A percentile compares a stretch with the other conserved stretches of the same genome.
Conservation (phyloP, 2,888 invertebrate species). For the Andrena flavipes region DNA sequence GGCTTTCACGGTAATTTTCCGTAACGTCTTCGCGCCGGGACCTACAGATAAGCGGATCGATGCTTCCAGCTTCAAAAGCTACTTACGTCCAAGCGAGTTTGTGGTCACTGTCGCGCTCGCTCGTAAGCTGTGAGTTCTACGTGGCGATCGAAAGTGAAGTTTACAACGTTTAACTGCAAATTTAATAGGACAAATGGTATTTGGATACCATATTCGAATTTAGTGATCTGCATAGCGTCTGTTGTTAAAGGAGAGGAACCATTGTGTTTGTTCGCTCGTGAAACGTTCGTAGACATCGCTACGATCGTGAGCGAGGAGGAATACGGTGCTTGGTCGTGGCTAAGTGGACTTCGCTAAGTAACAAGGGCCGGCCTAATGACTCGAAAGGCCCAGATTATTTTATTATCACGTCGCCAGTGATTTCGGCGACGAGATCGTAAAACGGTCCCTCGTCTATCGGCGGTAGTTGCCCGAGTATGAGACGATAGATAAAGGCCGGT, state of each 20-base stretch:
- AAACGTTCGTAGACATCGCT: slow-evolving; percentile 65
- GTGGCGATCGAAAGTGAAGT: too few relatives aligned
- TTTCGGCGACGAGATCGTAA: slow-evolving; percentile 80
- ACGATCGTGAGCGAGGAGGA: slow-evolving; percentile 35
- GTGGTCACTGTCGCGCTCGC: not conserved
- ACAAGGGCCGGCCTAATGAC: slow-evolving; percentile 84
- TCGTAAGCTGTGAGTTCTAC: too few relatives aligned
- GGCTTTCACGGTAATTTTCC: slow-evolving; percentile 47
- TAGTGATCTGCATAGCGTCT: too few relatives aligned
- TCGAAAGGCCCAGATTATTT: slow-evolving; percentile 84
- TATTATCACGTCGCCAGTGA: slow-evolving; percentile 84
- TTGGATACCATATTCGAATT: too few relatives aligned
- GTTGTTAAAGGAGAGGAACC: not conserved
- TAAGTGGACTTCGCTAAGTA: slow-evolving; percentile 82
- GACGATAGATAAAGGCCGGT: slow-evolving; percentile 62
- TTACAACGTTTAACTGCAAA: too few relatives aligned
- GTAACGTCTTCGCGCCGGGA: slow-evolving; percentile 49
- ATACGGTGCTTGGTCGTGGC: slow-evolving; percentile 62
- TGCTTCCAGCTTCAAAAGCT: not conserved
- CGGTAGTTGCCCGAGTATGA: slow-evolving; percentile 47
- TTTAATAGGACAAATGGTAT: too few relatives aligned
- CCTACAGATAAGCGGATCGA: slow-evolving; percentile 4
- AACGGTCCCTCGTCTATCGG: slow-evolving; percentile 69
- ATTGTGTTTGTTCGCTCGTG: slow-evolving; percentile 49
- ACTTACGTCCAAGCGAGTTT: not conserved